Base-by-base conservation (phyloP, 1,140 invertebrate species). In the Drosophila santomea region DNA sequence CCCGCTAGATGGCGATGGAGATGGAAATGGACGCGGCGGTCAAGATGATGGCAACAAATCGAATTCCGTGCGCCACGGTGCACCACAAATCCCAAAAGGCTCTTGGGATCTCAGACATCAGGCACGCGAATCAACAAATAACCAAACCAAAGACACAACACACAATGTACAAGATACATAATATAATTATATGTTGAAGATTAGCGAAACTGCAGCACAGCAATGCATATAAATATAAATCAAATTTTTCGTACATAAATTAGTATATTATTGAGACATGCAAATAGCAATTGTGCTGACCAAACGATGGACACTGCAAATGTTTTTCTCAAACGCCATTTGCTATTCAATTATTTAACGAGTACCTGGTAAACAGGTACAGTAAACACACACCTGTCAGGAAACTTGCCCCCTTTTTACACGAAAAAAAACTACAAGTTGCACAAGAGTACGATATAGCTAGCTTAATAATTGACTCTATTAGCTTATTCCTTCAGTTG, bases 401-500 rank as follows among this genome's bases (percentile, higher is more conserved):
- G 4, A 12, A 28, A 44, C 25, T 60, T 3, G 14, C 4, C 3
- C 35, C n/a, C 5, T 10, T 63, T 44, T 11, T 41, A 44, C 55
- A 32, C 28, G 11, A 14, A n/a, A 28, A 28, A 17, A 25, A 20
- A 38, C 51, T 36, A 1, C 11, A 36, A 20, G 48, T 51, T 15
- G 47, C 47, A 32, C 32, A 32, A 32, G 32, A 32, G 32, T 4
- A 6, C 12, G 20, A 28, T 39, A 38, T 56, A 17, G 50, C 50
- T 59, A 44, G 25, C 17, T 63, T 25, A 63, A 63, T 44, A 59
- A 63, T 64, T 64, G n/a, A 38, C 28, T 28, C 15, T 20, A 41
- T 59, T 60, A 61, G 12, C 20, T n/a, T 6, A 23, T 44, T 60
- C 43, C 14, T 43, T 15, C 6, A 17, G 15, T 15, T 32, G 0